A percentile compares a stretch with the other conserved stretches of the same genome.
Evolutionary conservation across 1,140 invertebrate genomes (phyloP).

Genomic region (Leptonema lineaticorne): DNA sequence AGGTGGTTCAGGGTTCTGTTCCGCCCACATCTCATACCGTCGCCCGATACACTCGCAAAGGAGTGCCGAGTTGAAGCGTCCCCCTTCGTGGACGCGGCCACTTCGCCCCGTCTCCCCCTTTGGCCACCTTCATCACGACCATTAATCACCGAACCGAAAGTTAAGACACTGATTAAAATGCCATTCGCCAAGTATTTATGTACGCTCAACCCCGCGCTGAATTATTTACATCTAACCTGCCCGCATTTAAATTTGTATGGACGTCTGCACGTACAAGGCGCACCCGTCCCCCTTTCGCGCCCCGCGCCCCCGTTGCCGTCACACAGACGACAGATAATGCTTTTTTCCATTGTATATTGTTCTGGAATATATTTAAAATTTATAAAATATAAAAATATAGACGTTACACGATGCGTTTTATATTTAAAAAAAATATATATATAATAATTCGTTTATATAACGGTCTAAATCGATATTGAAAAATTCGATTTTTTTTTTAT

Average conservation of each 20-base stretch:
- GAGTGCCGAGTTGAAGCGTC: neutral
- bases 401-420: too few relatives aligned
- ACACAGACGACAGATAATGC: neutral
- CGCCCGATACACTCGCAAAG: too few relatives aligned
- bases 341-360: neutral
- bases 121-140: conserved; percentile 39
- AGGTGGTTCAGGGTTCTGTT: neutral
- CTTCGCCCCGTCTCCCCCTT: neutral
- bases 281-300: neutral
- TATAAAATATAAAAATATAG: too few relatives aligned
- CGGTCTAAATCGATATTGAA: too few relatives aligned
- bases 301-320: neutral
- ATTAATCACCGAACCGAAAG: conserved; percentile 56
- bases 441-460: too few relatives aligned
- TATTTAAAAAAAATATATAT: too few relatives aligned
- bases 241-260: conserved; percentile 41
- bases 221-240: conserved; percentile 42
- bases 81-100: neutral
- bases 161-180: conserved; percentile 61
- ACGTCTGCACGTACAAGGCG: conserved; percentile 20
- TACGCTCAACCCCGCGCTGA: conserved; percentile 40
- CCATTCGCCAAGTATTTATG: conserved; percentile 56
- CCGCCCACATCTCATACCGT: neutral
- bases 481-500: too few relatives aligned
- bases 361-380: neutral